Conservation (phyloP, 2,888 invertebrate species). For the Mesorhabditis sp. region DNA sequence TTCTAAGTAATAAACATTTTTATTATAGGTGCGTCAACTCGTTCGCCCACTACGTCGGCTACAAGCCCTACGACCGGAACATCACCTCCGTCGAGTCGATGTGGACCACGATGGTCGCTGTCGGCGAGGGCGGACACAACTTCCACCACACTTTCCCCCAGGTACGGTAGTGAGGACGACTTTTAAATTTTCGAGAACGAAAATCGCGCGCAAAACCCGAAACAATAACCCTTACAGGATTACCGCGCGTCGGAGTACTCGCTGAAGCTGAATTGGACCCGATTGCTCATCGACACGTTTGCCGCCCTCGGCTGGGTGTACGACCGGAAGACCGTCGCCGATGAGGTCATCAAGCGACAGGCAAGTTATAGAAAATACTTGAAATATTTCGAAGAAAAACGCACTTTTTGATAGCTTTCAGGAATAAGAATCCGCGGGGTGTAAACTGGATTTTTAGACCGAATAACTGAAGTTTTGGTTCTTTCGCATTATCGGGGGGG, state of each 20-base stretch:
- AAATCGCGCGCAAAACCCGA: background rate
- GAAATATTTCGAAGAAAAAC: no score
- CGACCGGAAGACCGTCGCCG: conserved; percentile 40
- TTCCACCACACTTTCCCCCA: conserved; percentile 64
- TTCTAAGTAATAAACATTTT: no score
- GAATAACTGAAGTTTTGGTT: no score
- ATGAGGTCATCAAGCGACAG: conserved; percentile 41
- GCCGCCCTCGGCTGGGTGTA: conserved; percentile 50
- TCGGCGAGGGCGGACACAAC: conserved; percentile 62
- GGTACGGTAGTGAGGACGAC: background rate
- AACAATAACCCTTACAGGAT: conserved; percentile 25
- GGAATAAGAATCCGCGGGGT: background rate
- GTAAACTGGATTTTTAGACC: no score
- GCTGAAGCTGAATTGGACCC: conserved; percentile 45
- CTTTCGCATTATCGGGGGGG: no score
- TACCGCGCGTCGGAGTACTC: conserved; percentile 51
- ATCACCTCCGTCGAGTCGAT: conserved; percentile 45
- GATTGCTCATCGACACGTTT: conserved; percentile 43
- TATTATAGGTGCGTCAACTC: conserved; percentile 74
- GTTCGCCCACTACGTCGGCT: conserved; percentile 86
- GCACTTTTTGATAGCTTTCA: background rate
- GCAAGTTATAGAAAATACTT: background rate
- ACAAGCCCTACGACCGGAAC: conserved; percentile 79
- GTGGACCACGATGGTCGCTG: conserved; percentile 43
- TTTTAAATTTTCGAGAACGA: no score